Base-by-base conservation (phyloP, 1,140 invertebrate genomes). In the Drosophila guanche region DNA sequence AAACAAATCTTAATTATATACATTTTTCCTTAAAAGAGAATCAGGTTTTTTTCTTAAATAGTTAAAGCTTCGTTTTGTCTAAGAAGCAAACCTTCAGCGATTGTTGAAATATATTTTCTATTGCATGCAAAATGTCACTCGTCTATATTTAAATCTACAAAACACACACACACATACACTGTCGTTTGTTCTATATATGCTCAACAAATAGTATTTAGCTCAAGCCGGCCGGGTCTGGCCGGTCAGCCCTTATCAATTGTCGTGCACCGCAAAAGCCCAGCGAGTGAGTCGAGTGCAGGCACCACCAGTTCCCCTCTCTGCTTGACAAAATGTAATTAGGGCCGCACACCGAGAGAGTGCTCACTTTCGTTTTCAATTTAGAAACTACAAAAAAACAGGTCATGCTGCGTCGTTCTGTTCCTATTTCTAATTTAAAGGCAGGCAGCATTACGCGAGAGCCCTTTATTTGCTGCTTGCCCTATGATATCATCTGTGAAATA, bases 401-500 rank as follows among this genome's bases (percentile, higher is more conserved):
- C 83, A 70, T 56, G 43, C 62, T 50, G 47, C 41, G 10, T 12
- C 41, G 10, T 12, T 37, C 33, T 37, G 33, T 37, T 33, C 8
- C 33, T 33, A 59, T 61, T 33, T 52, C 55, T 46, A 79, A 75
- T 79, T 71, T 65, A 65, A 67, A 79, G 58, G 50, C 53, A 42
- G 58, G 29, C 37, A 20, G 5, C 20, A 33, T 42, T 37, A 10
- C 8, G 7, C 29, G 29, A 45, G 43, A 25, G 50, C 23, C 27
- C 46, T 41, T 12, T n/a, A 23, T 41, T 14, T 12, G 29, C 40
- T 29, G 29, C 12, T 23, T 76, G 71, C 76, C 72, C 77, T 86
- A 85, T 85, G 80, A 85, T 85, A 85, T 85, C 80, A 85, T 85
- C 77, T 66, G 41, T 46, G 10, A 67, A 86, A 43, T 81, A 85